phyloP scores from a whole-genome alignment of 1,140 invertebrate genomes.

The Drosophila sulfurigaster region DNA sequence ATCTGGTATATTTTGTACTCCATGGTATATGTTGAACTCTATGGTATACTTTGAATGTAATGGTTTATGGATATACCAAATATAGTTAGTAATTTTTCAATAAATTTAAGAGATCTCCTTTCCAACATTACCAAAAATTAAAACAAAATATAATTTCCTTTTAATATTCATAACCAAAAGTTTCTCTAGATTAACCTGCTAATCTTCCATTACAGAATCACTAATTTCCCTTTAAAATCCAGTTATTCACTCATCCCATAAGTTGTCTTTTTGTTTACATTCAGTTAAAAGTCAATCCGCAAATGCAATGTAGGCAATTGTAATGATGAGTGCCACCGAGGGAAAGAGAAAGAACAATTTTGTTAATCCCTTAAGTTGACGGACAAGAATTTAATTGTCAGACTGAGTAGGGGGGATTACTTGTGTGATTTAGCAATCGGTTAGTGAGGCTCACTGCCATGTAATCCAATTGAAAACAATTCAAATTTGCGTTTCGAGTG shows the following conservation, averaged over 20 bases:
- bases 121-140: too few species aligned
- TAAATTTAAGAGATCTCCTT: too few species aligned
- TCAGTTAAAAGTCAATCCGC: constrained; percentile 50
- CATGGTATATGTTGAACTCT: too few species aligned
- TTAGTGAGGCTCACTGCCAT: constrained; percentile 46
- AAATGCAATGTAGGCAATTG: constrained; percentile 32
- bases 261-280: background rate
- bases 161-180: too few species aligned
- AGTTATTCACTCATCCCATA: constrained; percentile 6
- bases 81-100: too few species aligned
- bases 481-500: constrained; percentile 54
- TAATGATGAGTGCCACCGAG: constrained; percentile 39
- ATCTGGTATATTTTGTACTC: too few species aligned
- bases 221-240: background rate
- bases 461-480: constrained; percentile 79
- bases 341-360: constrained; percentile 5
- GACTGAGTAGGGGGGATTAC: constrained; percentile 23
- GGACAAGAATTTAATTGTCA: constrained; percentile 39
- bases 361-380: constrained; percentile 59
- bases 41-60: too few species aligned
- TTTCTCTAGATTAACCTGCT: background rate
- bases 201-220: background rate
- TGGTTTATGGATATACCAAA: too few species aligned
- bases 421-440: constrained; percentile 52
- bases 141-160: too few species aligned